A percentile compares a stretch with the other conserved stretches of the same genome.
Conservation (phyloP, 2,797 vertebrate genomes). For the Telmatherina bonti region DNA sequence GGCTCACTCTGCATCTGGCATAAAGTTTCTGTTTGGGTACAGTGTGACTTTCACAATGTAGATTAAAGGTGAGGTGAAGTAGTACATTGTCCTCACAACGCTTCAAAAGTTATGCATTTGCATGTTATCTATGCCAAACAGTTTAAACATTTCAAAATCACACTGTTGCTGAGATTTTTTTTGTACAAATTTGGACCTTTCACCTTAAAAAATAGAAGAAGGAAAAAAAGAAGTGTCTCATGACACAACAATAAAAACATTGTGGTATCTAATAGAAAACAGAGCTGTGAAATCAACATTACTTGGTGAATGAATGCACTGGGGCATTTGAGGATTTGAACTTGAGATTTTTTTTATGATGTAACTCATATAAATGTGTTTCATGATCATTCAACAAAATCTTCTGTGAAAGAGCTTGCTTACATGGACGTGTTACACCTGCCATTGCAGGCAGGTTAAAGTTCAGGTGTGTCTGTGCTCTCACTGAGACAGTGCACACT, state of each 20-base stretch:
- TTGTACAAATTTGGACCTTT: conserved; percentile 12
- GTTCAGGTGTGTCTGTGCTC: conserved; percentile 18
- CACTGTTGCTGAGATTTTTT: conserved; percentile 1
- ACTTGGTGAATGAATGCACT: neutral
- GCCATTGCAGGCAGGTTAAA: conserved; percentile 16
- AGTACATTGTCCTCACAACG: neutral
- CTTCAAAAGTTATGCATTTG: neutral
- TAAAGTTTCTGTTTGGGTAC: neutral
- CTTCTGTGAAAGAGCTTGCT: too few species aligned
- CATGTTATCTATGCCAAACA: neutral
- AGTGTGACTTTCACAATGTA: conserved; percentile 17
- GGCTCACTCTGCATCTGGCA: neutral
- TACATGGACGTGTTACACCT: neutral
- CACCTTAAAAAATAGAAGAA: neutral
- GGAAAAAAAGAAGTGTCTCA: neutral
- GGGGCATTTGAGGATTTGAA: neutral
- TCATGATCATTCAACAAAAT: neutral
- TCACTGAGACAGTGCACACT: neutral
- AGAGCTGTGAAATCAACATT: neutral
- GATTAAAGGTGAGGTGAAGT: conserved; percentile 40
- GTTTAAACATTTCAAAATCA: neutral
- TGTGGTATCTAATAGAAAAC: neutral
- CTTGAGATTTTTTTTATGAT: neutral
- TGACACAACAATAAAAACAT: neutral
- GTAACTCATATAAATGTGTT: neutral